Conservation (phyloP, 2,888 invertebrate species). For the Tipula confusa region DNA sequence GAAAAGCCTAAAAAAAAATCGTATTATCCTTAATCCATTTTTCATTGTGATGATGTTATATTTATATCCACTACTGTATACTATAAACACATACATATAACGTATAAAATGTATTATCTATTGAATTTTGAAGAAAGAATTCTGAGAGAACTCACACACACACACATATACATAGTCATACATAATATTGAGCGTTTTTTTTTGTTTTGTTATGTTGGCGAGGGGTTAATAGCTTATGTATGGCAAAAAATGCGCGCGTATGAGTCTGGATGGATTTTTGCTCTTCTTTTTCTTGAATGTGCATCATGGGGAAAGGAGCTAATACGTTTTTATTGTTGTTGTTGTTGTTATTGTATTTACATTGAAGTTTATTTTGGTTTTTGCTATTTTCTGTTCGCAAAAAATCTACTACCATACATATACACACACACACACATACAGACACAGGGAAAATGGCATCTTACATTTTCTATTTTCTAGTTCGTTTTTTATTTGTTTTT, state of each 20-base stretch:
- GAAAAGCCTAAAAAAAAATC: conserved; percentile 5
- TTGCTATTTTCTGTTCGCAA: background rate
- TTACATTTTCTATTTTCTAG: background rate
- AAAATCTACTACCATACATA: background rate
- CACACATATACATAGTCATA: conserved; percentile 25
- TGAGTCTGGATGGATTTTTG: conserved; percentile 30
- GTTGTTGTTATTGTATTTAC: background rate
- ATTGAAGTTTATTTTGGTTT: background rate
- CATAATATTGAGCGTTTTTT: background rate
- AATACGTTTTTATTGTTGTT: no score
- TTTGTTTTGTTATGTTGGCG: conserved; percentile 31
- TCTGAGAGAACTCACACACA: no score
- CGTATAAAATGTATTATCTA: background rate
- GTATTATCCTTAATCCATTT: background rate
- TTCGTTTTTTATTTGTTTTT: no score
- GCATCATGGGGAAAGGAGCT: background rate
- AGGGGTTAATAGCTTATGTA: conserved; percentile 34
- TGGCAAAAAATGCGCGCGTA: conserved; percentile 32
- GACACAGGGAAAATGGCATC: background rate
- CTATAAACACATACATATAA: background rate
- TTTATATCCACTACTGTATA: conserved; percentile 16
- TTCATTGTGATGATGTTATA: background rate
- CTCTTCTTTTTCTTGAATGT: background rate
- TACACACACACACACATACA: no score
- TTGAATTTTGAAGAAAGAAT: conserved; percentile 29